Evolutionary conservation across 1,140 invertebrate genomes (phyloP).

Genomic region (Drosophila lacteicornis): DNA sequence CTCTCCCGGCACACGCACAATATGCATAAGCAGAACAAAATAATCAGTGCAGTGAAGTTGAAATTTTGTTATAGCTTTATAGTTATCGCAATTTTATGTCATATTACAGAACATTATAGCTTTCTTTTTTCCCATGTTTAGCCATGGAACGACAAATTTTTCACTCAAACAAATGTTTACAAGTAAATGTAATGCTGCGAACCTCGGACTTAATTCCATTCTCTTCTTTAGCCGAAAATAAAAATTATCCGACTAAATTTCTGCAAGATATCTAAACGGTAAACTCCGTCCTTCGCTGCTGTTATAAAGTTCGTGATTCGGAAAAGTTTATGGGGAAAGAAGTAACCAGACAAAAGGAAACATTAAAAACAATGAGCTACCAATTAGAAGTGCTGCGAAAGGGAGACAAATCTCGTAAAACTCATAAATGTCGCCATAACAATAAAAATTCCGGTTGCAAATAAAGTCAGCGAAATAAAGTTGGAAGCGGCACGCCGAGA

Average conservation of each 20-base stretch:
- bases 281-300: no score
- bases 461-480: constrained; percentile 69
- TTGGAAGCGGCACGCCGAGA: constrained; percentile 58
- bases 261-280: neutral
- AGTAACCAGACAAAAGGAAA: constrained; percentile 33
- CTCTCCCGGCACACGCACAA: no score
- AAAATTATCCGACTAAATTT: neutral
- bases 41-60: no score
- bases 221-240: neutral
- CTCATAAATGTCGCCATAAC: constrained; percentile 77
- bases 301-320: constrained; percentile 2
- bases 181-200: no score
- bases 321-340: constrained; percentile 18
- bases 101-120: no score
- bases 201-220: no score
- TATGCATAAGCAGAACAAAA: no score
- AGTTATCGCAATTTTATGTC: no score
- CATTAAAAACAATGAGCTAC: constrained; percentile 53
- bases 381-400: constrained; percentile 63
- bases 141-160: no score
- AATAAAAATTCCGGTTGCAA: constrained; percentile 82
- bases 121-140: no score
- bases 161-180: no score
- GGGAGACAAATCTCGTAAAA: constrained; percentile 65
- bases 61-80: no score